Base-by-base conservation (phyloP, 2,113 vertebrate genomes). In the Sterna hirundo region DNA sequence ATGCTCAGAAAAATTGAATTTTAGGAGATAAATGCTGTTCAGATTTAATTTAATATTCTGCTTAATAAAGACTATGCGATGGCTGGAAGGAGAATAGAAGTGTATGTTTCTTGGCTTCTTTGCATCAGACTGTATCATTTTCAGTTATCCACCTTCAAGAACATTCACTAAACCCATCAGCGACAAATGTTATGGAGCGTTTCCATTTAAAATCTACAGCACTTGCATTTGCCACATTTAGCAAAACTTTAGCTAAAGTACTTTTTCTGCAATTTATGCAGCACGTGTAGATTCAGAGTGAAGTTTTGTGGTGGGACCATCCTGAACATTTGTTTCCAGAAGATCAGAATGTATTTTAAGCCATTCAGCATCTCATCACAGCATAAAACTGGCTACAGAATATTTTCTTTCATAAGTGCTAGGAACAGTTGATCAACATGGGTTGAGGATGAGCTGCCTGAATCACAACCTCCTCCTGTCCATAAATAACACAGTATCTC, bases 61-160 rank as follows among this genome's bases (percentile, higher is more conserved):
- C 93, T 96, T 92, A 98, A 97, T 98, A 97, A 98, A 97, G 93
- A 94, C 72, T 88, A 83, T 34, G 36, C 6, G 57, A 64, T 86
- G 44, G 77, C 81, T 96, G 71, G 84, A 96, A 97, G 78, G 69
- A 96, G 64, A 94, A 70, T 18, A 88, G 52, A 88, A 87, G 75
- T 94, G 65, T 64, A 58, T 40, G 86, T 91, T 83, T 97, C 88
- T 85, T 91, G 64, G 61, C 44, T 96, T 93, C 88, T 93, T 94
- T 90, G 52, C 51, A 58, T 65, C 23, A 82, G 19, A 54, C 26
- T 19, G 2, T 23, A 5, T 46, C 36, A 58, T 88, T 71, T 91
- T 52, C 54, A 52, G 69, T 38, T 78, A 66, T 13, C 21, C 40
- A 40, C 54, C 44, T 78, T 54, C 55, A 64, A 32, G 32, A 81